Evolutionary conservation across 2,888 invertebrate species (phyloP), one percentile per base, ranked within the genome.

Genomic region (Bellardia pandia): DNA sequence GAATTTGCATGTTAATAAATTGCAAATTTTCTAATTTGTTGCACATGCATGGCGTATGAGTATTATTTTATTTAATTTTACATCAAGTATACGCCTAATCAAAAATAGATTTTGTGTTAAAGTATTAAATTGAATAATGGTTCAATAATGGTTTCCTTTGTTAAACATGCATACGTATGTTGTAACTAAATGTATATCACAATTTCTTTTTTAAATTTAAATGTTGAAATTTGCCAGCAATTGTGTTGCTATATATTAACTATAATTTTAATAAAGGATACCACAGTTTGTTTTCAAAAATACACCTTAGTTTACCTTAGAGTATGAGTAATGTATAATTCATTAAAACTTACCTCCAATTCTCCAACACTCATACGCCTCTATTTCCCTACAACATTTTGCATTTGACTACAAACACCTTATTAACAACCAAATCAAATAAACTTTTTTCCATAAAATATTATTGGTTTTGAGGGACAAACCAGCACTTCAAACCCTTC

Each of bases 251-350:
- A n/a, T n/a, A n/a, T n/a, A n/a, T n/a, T n/a, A n/a, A 23, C 23
- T 23, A 23, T 23, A 23, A 23, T 23, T 23, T 23, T 23, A 23
- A 23, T 23, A 23, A 23, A 23, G 23, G 23, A 23, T 23, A 0
- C 23, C 23, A 23, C 23, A 23, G 23, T 23, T 23, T 23, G 23
- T 23, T 23, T 23, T 23, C 23, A 23, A 23, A 23, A 23, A 23
- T 23, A 23, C 23, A 23, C 23, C 45, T 56, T 8, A 23, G 16
- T 30, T 33, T 33, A 7, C 48, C 7, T 33, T 13, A 45, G 45
- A 60, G 74, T 74, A 74, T 74, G 45, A 74, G 60, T 45, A 60
- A 74, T 48, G 60, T 60, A 13, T 13, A 69, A 56, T 72, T 16
- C 37, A 16, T 71, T 51, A 4, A 13, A 11, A 16, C 9, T 23